Conservation (phyloP, 2,113 vertebrate species). For the Willisornis vidua region DNA sequence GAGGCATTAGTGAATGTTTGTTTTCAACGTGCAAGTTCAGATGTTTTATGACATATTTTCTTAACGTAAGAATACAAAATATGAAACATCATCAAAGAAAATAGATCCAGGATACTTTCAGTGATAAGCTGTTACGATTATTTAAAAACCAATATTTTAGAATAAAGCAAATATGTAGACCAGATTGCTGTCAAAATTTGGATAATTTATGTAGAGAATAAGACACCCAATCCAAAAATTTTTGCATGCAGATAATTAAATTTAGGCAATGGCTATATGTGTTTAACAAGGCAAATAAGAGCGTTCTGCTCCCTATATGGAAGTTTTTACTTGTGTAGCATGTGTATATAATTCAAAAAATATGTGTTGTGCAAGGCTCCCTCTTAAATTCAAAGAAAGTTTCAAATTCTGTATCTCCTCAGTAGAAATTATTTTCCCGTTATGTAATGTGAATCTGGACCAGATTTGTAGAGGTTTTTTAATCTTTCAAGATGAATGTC, state of each 20-base stretch:
- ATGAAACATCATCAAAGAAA: slow-evolving; percentile 15
- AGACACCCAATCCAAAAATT: not conserved
- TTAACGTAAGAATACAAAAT: not conserved
- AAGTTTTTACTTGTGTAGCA: not conserved
- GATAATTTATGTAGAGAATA: slow-evolving; percentile 40
- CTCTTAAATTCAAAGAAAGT: not conserved
- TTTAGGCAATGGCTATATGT: not conserved
- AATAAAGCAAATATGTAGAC: slow-evolving; percentile 38
- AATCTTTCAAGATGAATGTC: not conserved
- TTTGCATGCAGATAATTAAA: slow-evolving; percentile 1
- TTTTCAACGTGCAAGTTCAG: not conserved
- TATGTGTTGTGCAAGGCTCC: not conserved
- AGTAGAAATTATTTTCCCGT: not conserved
- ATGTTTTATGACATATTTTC: slow-evolving; percentile 51
- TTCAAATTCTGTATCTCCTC: not conserved
- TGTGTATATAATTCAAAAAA: not conserved
- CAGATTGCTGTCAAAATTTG: slow-evolving; percentile 58
- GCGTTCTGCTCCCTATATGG: not conserved
- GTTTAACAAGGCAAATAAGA: not conserved
- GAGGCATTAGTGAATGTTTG: slow-evolving; percentile 2
- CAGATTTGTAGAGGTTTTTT: not conserved
- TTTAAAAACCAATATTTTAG: slow-evolving; percentile 29
- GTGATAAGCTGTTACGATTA: slow-evolving; percentile 42
- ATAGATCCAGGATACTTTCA: slow-evolving; percentile 40
- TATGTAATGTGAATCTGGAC: not conserved